Evolutionary conservation across 2,797 vertebrate species (phyloP), one percentile per base, ranked within the genome.

Genomic region (Chromis chromis): DNA sequence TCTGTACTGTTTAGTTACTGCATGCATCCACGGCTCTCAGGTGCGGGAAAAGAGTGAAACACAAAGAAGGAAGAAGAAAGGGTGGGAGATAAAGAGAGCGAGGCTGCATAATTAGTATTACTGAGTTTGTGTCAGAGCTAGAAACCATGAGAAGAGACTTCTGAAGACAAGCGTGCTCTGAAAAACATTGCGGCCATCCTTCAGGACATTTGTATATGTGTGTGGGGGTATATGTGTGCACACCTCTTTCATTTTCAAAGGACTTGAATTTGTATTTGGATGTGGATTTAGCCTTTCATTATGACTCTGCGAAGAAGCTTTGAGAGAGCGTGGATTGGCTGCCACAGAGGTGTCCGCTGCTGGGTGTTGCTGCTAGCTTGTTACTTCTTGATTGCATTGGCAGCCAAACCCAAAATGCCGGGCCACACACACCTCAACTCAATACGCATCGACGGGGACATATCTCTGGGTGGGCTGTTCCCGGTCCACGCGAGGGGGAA

Each of bases 341-440:
- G 84, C 74, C 61, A 76, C 73, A 79, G 76, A 84, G 65, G 80
- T 16, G 67, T 84, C 68, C 85, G 68, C 83, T 72, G 69, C 62
- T 42, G 76, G 83, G 46, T 83, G 70, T 60, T 90, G 48, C 73
- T 91, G 58, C 80, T 93, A 76, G 74, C 82, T 70, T 89, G 81
- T 84, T 85, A 64, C 71, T 80, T 71, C 65, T 77, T 54, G 33
- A 79, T 93, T 4, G 85, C 86, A 33, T 91, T 83, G 56, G 92
- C 96, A 48, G 96, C 95, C 80, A 98, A 97, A 78, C 96, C 96
- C 68, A 97, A 96, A 86, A 94, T 93, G 81, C 96, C 95, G 6
- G 95, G 95, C 78, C 96, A 97, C 88, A 96, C 96, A 0, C 96
- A 98, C 93, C 96, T 97, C 93, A 98, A 98, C 88, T 98, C 97